phyloP scores from a whole-genome alignment of 2,113 vertebrate genomes.

The Mola mola region DNA sequence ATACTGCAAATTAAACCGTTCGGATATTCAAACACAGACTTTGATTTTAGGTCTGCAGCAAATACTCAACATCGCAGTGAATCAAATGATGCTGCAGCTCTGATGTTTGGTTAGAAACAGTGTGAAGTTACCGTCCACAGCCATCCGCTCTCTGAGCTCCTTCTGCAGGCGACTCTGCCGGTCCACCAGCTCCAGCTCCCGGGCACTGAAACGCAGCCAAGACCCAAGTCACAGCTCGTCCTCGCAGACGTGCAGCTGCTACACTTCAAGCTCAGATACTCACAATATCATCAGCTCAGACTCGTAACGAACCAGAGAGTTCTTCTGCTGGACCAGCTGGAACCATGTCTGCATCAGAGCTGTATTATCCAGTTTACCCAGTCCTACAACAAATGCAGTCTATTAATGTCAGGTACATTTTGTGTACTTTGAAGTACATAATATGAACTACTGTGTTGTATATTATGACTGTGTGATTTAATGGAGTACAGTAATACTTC shows the following conservation, averaged over 20 bases:
- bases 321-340: slow-evolving; percentile 95
- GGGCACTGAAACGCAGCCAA: slow-evolving; percentile 82
- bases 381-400: no score
- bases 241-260: background rate
- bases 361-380: slow-evolving; percentile 83
- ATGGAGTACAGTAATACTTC: no score
- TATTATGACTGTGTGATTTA: no score
- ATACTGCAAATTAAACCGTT: no score
- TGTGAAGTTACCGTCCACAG: slow-evolving; percentile 86
- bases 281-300: slow-evolving; percentile 96
- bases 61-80: no score
- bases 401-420: no score
- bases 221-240: background rate
- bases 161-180: slow-evolving; percentile 95
- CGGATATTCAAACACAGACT: no score
- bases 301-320: slow-evolving; percentile 92
- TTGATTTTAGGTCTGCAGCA: no score
- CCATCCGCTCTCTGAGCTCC: slow-evolving; percentile 94
- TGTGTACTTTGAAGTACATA: no score
- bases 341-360: slow-evolving; percentile 98
- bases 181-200: slow-evolving; percentile 95
- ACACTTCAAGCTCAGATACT: slow-evolving; percentile 73
- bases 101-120: background rate
- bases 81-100: background rate
- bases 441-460: no score